Evolutionary conservation across 2,113 vertebrate species (phyloP).

Genomic region (Brachionichthys hirsutus): DNA sequence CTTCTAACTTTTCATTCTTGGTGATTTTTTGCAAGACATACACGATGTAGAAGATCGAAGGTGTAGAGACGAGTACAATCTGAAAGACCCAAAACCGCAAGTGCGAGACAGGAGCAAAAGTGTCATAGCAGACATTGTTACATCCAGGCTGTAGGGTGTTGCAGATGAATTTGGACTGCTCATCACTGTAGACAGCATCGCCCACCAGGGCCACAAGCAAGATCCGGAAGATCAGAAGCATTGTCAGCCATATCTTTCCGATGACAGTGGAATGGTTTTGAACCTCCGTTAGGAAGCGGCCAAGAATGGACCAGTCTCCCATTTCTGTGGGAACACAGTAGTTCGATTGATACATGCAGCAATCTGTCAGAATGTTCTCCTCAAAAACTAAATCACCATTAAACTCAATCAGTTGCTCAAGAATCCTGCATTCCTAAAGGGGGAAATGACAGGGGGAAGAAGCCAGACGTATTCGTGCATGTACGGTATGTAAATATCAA

Average conservation of each 20-base stretch:
- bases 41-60: conserved; percentile 75
- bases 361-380: neutral
- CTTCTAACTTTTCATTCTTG: conserved; percentile 67
- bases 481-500: conserved; percentile 11
- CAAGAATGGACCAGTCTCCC: conserved; percentile 77
- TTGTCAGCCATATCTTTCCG: conserved; percentile 78
- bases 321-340: conserved; percentile 43
- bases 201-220: conserved; percentile 75
- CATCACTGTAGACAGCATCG: conserved; percentile 71
- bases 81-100: conserved; percentile 78
- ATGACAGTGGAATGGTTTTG: conserved; percentile 76
- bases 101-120: conserved; percentile 71
- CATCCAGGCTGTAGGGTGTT: conserved; percentile 75
- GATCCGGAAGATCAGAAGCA: conserved; percentile 77
- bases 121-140: conserved; percentile 74
- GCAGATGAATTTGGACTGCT: conserved; percentile 77
- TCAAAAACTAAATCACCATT: neutral
- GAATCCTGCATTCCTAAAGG: neutral
- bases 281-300: conserved; percentile 74
- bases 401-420: neutral
- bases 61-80: conserved; percentile 73
- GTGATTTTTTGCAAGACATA: conserved; percentile 77
- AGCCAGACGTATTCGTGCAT: neutral
- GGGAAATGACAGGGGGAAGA: neutral
- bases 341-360: neutral